phyloP scores from a whole-genome alignment of 1,140 invertebrate genomes.

The Dysdera silvatica region DNA sequence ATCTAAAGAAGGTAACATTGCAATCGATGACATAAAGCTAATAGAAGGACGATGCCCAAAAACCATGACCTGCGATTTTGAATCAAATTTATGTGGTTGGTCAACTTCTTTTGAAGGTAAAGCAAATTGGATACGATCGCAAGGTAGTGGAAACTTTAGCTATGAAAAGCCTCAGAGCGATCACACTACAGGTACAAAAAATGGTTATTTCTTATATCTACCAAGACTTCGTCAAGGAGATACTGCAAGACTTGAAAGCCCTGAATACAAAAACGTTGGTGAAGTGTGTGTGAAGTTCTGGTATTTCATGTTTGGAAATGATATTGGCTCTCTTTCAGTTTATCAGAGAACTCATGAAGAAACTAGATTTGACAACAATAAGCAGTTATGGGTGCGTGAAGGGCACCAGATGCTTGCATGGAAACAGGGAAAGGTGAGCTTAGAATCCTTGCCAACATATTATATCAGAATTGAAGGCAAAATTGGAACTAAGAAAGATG shows the following conservation, averaged over 20 bases:
- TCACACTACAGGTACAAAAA: slow-evolving; percentile 25
- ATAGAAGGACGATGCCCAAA: slow-evolving; percentile 35
- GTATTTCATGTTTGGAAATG: slow-evolving; percentile 43
- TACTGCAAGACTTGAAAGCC: slow-evolving; percentile 18
- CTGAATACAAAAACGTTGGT: slow-evolving; percentile 25
- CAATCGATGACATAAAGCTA: slow-evolving; percentile 43
- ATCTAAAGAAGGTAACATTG: slow-evolving; percentile 39
- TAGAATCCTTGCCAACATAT: slow-evolving; percentile 21
- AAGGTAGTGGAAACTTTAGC: slow-evolving; percentile 23
- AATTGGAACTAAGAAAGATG: slow-evolving; percentile 1
- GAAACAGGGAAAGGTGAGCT: slow-evolving; percentile 20
- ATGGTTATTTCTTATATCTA: slow-evolving; percentile 28
- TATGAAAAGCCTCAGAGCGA: slow-evolving; percentile 21
- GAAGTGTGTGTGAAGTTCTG: slow-evolving; percentile 38
- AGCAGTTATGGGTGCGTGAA: slow-evolving; percentile 20
- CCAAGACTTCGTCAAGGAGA: slow-evolving; percentile 13
- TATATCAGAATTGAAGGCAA: slow-evolving; percentile 25
- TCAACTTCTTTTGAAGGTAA: slow-evolving; percentile 17
- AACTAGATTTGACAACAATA: slow-evolving; percentile 15
- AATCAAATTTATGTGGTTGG: slow-evolving; percentile 35
- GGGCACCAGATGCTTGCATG: slow-evolving; percentile 21
- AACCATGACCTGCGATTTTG: slow-evolving; percentile 33
- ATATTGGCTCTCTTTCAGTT: slow-evolving; percentile 28
- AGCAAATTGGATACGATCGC: slow-evolving; percentile 2
- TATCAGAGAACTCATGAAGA: slow-evolving; percentile 27